phyloP scores from a whole-genome alignment of 2,888 invertebrate species.

The Sussaba pulchella region DNA sequence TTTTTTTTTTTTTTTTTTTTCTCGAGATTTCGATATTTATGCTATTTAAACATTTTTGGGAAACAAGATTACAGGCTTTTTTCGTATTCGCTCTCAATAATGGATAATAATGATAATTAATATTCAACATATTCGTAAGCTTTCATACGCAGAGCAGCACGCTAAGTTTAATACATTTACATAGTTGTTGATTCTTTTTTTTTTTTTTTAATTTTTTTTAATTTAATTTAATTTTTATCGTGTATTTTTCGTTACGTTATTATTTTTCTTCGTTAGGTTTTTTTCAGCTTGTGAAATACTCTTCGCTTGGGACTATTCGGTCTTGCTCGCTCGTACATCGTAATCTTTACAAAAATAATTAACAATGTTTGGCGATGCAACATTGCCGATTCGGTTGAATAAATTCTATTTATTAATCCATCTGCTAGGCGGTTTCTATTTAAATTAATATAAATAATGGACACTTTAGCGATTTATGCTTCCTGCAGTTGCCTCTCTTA shows the following conservation, averaged over 20 bases:
- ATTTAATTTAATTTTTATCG: conserved; percentile 36
- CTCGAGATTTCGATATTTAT: conserved; percentile 75
- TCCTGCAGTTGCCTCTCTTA: conserved; percentile 64
- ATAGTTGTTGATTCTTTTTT: conserved; percentile 69
- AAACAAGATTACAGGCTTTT: conserved; percentile 82
- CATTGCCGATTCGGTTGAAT: conserved; percentile 78
- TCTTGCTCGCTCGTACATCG: conserved; percentile 29
- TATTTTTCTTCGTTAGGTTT: conserved; percentile 30
- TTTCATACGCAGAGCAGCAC: conserved; percentile 81
- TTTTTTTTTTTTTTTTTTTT: conserved; percentile 4
- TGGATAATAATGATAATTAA: conserved; percentile 70
- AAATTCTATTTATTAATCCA: conserved; percentile 58
- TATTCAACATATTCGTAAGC: conserved; percentile 82
- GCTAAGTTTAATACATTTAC: conserved; percentile 81
- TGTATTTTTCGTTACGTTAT: conserved; percentile 53
- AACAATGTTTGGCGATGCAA: conserved; percentile 79
- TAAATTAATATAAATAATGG: conserved; percentile 70
- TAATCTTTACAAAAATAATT: conserved; percentile 81
- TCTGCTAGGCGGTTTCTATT: conserved; percentile 3
- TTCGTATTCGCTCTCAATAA: conserved; percentile 74
- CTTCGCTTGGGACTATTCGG: too few relatives aligned
- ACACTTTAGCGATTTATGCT: conserved; percentile 68
- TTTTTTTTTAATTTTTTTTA: conserved; percentile 57
- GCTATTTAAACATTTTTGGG: conserved; percentile 78
- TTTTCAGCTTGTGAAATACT: too few relatives aligned